Base-by-base conservation (phyloP, 2,888 invertebrate genomes). In the Gibbula magus region DNA sequence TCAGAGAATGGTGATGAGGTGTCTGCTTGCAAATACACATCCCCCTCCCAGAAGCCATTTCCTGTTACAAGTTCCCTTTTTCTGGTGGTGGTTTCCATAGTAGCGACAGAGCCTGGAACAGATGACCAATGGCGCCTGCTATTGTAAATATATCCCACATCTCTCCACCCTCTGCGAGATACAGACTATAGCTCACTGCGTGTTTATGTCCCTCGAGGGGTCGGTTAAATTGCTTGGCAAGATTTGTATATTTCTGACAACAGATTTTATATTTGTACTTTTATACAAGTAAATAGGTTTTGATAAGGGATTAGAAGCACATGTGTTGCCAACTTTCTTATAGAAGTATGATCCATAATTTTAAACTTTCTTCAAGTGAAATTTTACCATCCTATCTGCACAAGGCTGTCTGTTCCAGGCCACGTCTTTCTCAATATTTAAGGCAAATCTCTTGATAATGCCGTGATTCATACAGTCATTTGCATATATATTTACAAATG, bases 401-500 rank as follows among this genome's bases (percentile, higher is more conserved):
- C 45, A 45, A 45, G 45, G 45, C 45, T 13, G 13, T 45, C 45
- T 45, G 45, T 45, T 45, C 45, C 45, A 45, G 45, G 45, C 45
- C 1, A 45, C 13, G 45, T 45, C 45, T 45, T 45, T 45, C 45
- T 45, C 45, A 45, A 45, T 45, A 45, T 45, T 45, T 61, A 29
- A 61, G 61, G 61, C 29, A 61, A 61, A 61, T 61, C 61, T 61
- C 25, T 61, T 61, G 61, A 61, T 29, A 61, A 61, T 61, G 61
- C 29, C 61, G 61, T 61, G 61, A 61, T 70, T 70, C 70, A 70
- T 75, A 75, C 75, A 52, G 75, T 75, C 52, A 75, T 70, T 70
- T 70, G 70, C 70, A 75, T 75, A 75, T 75, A 75, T 75, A 75
- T 75, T 66, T 29, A 66, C 45, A 61, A 54, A 66, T 77, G 35